Conservation (phyloP, 2,797 vertebrate genomes). For the Crocodylus rhombifer region DNA sequence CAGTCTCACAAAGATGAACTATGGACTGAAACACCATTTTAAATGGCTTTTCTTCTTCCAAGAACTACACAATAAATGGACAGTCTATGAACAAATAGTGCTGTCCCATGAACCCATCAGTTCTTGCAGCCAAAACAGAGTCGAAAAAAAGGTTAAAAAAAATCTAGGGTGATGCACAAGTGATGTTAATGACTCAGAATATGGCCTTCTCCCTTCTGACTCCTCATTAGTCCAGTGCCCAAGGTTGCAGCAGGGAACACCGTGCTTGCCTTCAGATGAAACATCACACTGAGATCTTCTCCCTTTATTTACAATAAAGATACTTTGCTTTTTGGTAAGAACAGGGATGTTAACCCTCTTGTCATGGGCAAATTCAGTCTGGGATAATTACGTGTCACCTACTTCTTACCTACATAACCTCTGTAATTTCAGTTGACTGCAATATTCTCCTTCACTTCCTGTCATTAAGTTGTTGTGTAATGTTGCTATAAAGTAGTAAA, state of each 20-base stretch:
- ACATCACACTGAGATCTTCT: not conserved
- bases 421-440: not conserved
- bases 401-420: not conserved
- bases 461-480: not conserved
- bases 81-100: not conserved
- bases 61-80: not conserved
- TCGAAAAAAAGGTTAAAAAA: not conserved
- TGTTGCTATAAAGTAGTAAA: not conserved
- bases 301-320: not conserved
- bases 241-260: not conserved
- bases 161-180: not conserved
- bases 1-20: slow-evolving; percentile 5
- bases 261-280: not conserved
- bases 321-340: not conserved
- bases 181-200: not conserved
- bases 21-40: not conserved
- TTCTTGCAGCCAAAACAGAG: not conserved
- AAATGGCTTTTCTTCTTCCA: not conserved
- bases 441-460: slow-evolving; percentile 2
- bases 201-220: not conserved
- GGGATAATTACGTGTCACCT: slow-evolving; percentile 35
- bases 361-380: slow-evolving; percentile 48
- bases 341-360: not conserved
- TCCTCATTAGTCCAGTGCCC: not conserved
- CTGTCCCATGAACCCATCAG: not conserved